phyloP scores from a whole-genome alignment of 2,797 vertebrate genomes.

The Acanthis flammea region DNA sequence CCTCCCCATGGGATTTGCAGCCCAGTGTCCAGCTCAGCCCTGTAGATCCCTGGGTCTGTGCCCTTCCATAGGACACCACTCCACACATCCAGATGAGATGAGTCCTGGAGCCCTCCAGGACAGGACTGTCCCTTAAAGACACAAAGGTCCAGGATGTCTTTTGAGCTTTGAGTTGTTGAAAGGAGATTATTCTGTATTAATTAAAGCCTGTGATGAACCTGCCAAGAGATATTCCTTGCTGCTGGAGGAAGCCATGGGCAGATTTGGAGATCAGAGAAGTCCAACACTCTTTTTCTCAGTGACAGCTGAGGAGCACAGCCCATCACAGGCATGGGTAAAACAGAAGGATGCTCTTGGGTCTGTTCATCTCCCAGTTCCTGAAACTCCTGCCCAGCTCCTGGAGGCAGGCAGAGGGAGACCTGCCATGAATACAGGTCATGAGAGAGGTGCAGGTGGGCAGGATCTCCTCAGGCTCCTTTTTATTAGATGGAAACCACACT shows the following conservation, averaged over 20 bases:
- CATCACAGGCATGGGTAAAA: background rate
- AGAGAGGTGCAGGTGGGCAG: background rate
- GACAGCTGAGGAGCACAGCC: background rate
- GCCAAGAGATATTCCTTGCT: background rate
- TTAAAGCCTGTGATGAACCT: background rate
- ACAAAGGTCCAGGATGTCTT: background rate
- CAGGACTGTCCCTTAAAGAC: background rate
- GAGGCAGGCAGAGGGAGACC: background rate
- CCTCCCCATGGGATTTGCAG: background rate
- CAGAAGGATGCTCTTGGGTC: background rate
- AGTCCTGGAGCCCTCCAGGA: background rate
- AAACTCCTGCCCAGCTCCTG: background rate
- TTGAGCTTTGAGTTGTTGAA: background rate
- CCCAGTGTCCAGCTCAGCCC: background rate
- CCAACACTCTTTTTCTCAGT: background rate
- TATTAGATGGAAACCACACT: background rate
- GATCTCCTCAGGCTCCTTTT: background rate
- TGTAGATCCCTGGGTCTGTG: background rate
- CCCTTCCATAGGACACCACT: background rate
- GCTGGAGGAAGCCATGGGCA: background rate
- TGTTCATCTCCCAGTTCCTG: background rate
- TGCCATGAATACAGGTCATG: background rate
- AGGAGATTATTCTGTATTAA: background rate
- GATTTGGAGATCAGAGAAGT: background rate
- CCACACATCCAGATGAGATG: background rate